phyloP scores from a whole-genome alignment of 2,797 vertebrate genomes.

The Enteromius anoplus region DNA sequence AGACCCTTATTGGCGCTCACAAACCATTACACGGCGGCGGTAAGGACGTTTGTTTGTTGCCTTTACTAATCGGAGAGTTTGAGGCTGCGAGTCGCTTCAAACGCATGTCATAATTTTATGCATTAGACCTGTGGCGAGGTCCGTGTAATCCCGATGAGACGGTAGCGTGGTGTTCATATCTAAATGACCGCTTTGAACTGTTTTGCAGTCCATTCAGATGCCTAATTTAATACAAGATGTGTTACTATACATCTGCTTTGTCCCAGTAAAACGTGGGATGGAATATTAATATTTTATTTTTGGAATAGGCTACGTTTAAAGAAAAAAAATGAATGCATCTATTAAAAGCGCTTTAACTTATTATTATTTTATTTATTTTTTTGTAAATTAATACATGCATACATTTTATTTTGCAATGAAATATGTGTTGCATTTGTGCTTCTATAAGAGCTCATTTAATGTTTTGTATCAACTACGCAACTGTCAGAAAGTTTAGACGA shows the following conservation, averaged over 20 bases:
- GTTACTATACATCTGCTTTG: slow-evolving; percentile 30
- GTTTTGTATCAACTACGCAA: not conserved
- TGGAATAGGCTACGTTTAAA: not conserved
- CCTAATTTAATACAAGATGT: slow-evolving; percentile 27
- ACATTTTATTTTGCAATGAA: not conserved
- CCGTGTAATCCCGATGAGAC: slow-evolving; percentile 52
- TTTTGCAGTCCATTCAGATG: slow-evolving; percentile 42
- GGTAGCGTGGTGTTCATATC: slow-evolving; percentile 34
- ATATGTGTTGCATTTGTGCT: not conserved
- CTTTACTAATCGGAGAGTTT: slow-evolving; percentile 53
- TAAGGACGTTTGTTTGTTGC: slow-evolving; percentile 58
- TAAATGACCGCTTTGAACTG: slow-evolving; percentile 51
- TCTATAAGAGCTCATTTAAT: not conserved
- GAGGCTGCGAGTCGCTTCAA: slow-evolving; percentile 19
- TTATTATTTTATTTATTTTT: not conserved
- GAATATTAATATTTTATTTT: slow-evolving; percentile 1
- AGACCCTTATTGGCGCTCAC: slow-evolving; percentile 51
- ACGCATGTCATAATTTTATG: slow-evolving; percentile 52
- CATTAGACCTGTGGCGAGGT: slow-evolving; percentile 48
- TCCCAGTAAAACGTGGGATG: not conserved
- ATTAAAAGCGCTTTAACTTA: not conserved
- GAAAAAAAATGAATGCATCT: not conserved
- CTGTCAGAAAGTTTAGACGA: not conserved
- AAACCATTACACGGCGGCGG: slow-evolving; percentile 49
- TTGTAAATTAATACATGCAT: not conserved